Evolutionary conservation across 2,888 invertebrate species (phyloP).

Genomic region (Electrophaes corylata): DNA sequence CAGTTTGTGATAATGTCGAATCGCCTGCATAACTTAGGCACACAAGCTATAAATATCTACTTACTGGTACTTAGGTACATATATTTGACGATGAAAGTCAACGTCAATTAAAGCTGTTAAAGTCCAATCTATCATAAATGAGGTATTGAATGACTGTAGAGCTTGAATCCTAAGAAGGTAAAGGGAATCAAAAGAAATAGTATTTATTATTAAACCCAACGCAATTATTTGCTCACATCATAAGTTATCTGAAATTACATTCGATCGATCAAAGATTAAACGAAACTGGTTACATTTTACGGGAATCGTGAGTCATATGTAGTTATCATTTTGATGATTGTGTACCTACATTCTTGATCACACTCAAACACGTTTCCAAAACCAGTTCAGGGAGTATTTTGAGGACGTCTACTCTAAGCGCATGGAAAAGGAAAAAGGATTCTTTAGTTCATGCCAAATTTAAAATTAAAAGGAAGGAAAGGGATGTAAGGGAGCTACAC

Average conservation of each 20-base stretch:
- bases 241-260: slow-evolving; percentile 42
- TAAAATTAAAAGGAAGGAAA: no score
- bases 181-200: neutral
- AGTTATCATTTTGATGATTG: slow-evolving; percentile 27
- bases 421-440: slow-evolving; percentile 9
- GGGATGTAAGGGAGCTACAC: no score
- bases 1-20: slow-evolving; percentile 10
- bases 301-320: slow-evolving; percentile 52
- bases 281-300: slow-evolving; percentile 43
- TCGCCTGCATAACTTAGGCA: slow-evolving; percentile 3
- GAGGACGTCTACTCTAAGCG: slow-evolving; percentile 7
- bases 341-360: slow-evolving; percentile 24
- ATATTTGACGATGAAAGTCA: no score
- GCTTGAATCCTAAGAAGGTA: neutral
- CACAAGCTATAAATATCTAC: no score
- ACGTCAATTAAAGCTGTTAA: no score
- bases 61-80: no score
- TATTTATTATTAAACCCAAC: slow-evolving; percentile 17
- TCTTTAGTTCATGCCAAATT: slow-evolving; percentile 4
- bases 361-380: slow-evolving; percentile 22
- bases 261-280: slow-evolving; percentile 48
- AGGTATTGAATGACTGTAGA: neutral
- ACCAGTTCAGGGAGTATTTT: slow-evolving; percentile 22
- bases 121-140: no score
- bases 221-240: slow-evolving; percentile 32